phyloP scores from a whole-genome alignment of 2,888 invertebrate genomes.

The Omphaloscelis lunosa region DNA sequence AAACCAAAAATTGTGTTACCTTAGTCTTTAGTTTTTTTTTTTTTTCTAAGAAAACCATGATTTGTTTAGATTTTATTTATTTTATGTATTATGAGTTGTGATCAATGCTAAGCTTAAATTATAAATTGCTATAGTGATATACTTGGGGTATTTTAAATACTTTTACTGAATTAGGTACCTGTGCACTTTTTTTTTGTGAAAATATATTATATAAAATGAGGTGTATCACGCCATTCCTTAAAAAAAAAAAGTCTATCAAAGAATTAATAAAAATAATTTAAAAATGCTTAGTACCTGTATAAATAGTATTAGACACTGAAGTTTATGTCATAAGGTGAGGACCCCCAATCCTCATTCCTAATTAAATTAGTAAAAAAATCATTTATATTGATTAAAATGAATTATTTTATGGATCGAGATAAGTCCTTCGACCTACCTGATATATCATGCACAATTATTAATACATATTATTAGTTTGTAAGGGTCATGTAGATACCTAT shows the following conservation, averaged over 20 bases:
- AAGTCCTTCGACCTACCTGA: conserved; percentile 1
- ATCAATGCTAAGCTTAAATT: conserved; percentile 4
- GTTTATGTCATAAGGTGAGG: neutral
- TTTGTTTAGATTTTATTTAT: neutral
- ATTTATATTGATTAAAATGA: neutral
- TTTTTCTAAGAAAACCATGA: conserved; percentile 39
- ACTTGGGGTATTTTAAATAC: conserved; percentile 16
- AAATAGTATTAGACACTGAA: conserved; percentile 38
- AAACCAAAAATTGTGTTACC: conserved; percentile 35
- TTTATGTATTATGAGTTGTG: conserved; percentile 21
- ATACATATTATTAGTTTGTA: conserved; percentile 41
- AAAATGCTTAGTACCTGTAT: conserved; percentile 39
- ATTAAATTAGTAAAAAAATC: neutral
- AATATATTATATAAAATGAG: neutral
- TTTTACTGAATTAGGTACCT: neutral
- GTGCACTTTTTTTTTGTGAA: neutral
- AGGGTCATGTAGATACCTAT: conserved; percentile 39
- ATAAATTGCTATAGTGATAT: conserved; percentile 3
- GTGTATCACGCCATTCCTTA: neutral
- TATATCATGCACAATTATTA: conserved; percentile 53
- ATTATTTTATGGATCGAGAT: neutral
- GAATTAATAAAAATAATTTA: neutral
- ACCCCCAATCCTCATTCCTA: neutral
- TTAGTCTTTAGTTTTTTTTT: conserved; percentile 11
- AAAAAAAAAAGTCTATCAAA: neutral